These are phyloP conservation scores for Sepiola atlantica DNA, from an alignment of 2,888 invertebrate species.

Conservation along the genomic window DNA sequence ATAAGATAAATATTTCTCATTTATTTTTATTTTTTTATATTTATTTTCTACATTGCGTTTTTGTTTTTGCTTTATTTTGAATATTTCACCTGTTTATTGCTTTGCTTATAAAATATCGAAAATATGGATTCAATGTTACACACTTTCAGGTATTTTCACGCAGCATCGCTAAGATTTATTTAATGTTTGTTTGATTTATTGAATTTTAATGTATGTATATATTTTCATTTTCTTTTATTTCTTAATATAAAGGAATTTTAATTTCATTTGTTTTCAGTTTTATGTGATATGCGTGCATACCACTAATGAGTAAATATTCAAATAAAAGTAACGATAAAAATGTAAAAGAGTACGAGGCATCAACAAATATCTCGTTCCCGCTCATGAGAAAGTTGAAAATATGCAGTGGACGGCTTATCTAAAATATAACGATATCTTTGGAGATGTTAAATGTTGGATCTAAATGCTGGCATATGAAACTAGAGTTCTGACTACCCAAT, in stretches of 20 bases:
- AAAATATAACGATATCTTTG: no score
- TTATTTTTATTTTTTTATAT: no score
- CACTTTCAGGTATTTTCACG: neutral
- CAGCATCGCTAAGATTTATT: neutral
- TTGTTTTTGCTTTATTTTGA: neutral
- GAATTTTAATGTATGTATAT: neutral
- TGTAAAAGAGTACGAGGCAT: neutral
- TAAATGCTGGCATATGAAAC: no score
- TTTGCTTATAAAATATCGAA: neutral
- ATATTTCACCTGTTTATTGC: neutral
- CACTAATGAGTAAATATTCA: neutral
- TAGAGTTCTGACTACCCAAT: no score
- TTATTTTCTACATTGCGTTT: no score
- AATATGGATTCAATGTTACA: neutral
- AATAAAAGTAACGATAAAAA: neutral
- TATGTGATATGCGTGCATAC: neutral
- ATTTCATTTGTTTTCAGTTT: neutral
- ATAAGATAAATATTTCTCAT: neutral
- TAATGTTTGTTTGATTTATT: neutral
- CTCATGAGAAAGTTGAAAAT: neutral
- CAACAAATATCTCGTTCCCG: neutral
- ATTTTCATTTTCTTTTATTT: neutral
- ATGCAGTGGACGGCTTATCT: no score
- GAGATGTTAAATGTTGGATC: no score
- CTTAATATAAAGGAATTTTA: neutral